Evolutionary conservation across 2,113 vertebrate species (phyloP), one percentile per base, ranked within the genome.

Genomic region (Ariopsis seemanni): DNA sequence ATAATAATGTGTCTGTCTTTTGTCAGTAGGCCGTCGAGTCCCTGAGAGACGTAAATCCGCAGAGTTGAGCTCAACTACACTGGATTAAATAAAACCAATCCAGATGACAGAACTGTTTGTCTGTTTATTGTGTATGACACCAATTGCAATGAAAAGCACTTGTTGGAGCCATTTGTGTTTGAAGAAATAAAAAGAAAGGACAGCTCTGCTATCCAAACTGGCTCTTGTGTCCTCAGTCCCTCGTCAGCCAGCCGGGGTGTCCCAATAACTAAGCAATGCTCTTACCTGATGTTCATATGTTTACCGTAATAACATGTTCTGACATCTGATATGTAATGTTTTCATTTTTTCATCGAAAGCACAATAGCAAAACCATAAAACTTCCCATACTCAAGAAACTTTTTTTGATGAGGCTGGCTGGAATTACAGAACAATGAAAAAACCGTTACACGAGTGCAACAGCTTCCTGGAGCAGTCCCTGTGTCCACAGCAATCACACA

Each of bases 111-210:
- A 81, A 20, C 27, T 81, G 78, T 57, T 57, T 22, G 53, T 20
- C 27, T 81, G 78, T 81, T 81, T 60, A 57, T 20, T 80, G 17
- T 57, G n/a, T 58, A 58, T 80, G n/a, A 80, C 78, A 80, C 78
- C 57, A 57, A 58, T 34, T 57, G 15, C 78, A 81, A 58, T 27
- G n/a, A 79, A 55, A 57, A 55, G 25, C 2, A 8, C 17, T 81
- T 60, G 55, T 81, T 58, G 58, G 27, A 34, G 27, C 27, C 55
- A 60, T 60, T 81, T 60, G 55, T 34, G n/a, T 22, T 80, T 58
- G 55, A 30, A 58, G 10, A 58, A 15, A 77, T 25, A 25, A 25
- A 50, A 57, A 52, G 8, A 74, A 9, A 50, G 7, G 42, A 55
- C 50, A 27, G 9, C 74, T n/a, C 48, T 27, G 50, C 50, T 25